These are phyloP conservation scores for Periophthalmodon schlosseri DNA, from an alignment of 2,113 vertebrate genomes.

Conservation along the genomic window DNA sequence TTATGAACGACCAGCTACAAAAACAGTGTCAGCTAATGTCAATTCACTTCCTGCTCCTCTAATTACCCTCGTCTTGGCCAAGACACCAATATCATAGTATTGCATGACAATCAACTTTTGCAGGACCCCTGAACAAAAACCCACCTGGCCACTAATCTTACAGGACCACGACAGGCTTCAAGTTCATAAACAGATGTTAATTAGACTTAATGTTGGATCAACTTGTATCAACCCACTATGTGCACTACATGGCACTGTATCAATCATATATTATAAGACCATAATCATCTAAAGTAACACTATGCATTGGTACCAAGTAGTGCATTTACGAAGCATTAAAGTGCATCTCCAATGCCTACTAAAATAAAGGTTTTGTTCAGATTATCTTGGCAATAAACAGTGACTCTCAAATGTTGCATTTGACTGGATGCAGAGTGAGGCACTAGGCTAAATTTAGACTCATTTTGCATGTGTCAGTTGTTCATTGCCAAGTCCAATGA, in stretches of 20 bases:
- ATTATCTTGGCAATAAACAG: slow-evolving; percentile 5
- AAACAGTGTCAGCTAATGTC: slow-evolving; percentile 55
- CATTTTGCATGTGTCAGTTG: slow-evolving; percentile 16
- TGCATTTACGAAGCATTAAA: background rate
- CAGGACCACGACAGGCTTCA: slow-evolving; percentile 37
- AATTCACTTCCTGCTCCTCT: slow-evolving; percentile 43
- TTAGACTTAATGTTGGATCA: slow-evolving; percentile 16
- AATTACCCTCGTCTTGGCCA: slow-evolving; percentile 54
- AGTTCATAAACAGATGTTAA: slow-evolving; percentile 24
- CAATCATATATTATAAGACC: background rate
- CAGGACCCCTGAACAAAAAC: slow-evolving; percentile 39
- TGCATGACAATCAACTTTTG: slow-evolving; percentile 53
- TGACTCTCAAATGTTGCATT: background rate
- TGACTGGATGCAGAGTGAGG: slow-evolving; percentile 14
- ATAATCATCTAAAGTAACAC: background rate
- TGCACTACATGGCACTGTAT: background rate
- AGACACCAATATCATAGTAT: slow-evolving; percentile 34
- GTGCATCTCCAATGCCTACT: background rate
- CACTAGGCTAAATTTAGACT: slow-evolving; percentile 35
- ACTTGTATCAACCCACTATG: slow-evolving; percentile 29
- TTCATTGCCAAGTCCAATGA: slow-evolving; percentile 39
- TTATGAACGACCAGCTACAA: slow-evolving; percentile 23
- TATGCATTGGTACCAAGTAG: background rate
- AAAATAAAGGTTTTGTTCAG: background rate
- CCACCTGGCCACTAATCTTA: slow-evolving; percentile 45